Conservation (phyloP, 1,140 invertebrate genomes). For the Macrobrachium nipponense region DNA sequence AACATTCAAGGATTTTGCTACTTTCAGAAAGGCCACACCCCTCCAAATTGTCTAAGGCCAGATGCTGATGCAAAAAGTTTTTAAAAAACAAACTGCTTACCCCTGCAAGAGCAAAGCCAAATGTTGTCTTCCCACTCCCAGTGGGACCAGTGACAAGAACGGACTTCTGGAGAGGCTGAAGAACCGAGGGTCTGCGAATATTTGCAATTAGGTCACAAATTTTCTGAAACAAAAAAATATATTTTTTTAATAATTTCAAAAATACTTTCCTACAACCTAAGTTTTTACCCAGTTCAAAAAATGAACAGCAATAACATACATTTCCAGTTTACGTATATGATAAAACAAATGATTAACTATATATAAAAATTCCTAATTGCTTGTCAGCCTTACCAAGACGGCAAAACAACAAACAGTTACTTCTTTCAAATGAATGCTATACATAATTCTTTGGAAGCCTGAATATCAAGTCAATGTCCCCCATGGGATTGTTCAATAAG, state of each 20-base stretch:
- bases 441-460: no score
- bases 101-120: slow-evolving; percentile 93
- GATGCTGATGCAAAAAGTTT: background rate
- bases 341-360: no score
- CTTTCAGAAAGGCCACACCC: no score
- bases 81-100: slow-evolving; percentile 70
- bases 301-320: background rate
- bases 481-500: no score
- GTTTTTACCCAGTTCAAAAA: background rate
- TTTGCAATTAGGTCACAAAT: slow-evolving; percentile 85
- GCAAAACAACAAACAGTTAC: no score
- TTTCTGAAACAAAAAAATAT: slow-evolving; percentile 71
- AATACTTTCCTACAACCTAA: slow-evolving; percentile 4
- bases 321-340: no score
- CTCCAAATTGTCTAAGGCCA: no score
- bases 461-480: no score
- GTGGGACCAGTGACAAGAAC: slow-evolving; percentile 85
- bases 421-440: no score
- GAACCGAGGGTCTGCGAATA: slow-evolving; percentile 86
- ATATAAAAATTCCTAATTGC: no score
- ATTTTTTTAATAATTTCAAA: background rate
- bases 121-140: slow-evolving; percentile 91
- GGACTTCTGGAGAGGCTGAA: slow-evolving; percentile 84
- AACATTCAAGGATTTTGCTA: no score
- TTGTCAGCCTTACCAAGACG: no score